Evolutionary conservation across 2,888 invertebrate genomes (phyloP).

Genomic region (Ichneumon xanthorius): DNA sequence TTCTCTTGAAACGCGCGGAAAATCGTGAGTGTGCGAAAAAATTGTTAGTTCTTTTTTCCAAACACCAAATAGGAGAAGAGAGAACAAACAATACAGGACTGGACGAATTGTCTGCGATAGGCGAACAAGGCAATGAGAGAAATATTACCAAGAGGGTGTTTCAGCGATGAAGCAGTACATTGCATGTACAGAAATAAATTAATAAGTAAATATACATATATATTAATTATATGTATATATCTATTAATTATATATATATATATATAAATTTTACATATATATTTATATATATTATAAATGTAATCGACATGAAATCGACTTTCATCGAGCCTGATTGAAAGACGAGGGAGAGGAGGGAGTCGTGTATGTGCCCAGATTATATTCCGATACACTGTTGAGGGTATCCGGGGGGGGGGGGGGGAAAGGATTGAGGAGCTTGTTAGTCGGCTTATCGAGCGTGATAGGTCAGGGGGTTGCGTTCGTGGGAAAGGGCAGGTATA

Average conservation of each 20-base stretch:
- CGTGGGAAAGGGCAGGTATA: constrained; percentile 58
- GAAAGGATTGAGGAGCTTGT: constrained; percentile 46
- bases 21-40: neutral
- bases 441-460: constrained; percentile 65
- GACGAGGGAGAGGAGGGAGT: neutral
- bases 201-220: too few relatives aligned
- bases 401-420: constrained; percentile 19
- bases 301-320: constrained; percentile 17
- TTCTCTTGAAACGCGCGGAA: neutral
- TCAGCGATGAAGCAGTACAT: neutral
- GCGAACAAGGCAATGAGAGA: neutral
- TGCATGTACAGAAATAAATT: neutral
- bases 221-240: neutral
- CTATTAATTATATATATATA: neutral
- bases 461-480: constrained; percentile 65
- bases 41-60: neutral
- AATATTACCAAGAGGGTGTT: neutral
- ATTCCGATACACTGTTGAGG: constrained; percentile 17
- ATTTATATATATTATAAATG: constrained; percentile 7
- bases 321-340: constrained; percentile 26
- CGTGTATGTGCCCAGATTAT: neutral
- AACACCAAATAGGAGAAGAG: neutral
- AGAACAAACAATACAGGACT: neutral
- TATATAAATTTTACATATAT: neutral
- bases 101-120: neutral